These are phyloP conservation scores for Pantherophis guttatus DNA, from an alignment of 2,113 vertebrate species.

Conservation along the genomic window DNA sequence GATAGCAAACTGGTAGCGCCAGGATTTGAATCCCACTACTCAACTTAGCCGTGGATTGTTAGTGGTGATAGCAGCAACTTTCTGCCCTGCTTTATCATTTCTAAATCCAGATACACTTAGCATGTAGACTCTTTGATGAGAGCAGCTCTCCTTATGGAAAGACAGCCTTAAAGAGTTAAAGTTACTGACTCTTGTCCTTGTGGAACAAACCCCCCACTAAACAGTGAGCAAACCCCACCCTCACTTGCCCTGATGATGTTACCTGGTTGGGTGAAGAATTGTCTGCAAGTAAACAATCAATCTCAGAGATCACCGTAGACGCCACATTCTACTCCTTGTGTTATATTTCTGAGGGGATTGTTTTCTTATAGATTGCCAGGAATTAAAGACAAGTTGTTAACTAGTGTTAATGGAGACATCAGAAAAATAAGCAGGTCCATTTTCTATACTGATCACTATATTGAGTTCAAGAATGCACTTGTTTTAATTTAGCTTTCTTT, in stretches of 20 bases:
- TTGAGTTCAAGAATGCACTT: conserved; percentile 25
- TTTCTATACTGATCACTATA: neutral
- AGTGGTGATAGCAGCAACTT: neutral
- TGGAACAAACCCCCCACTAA: neutral
- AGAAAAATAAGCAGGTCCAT: conserved; percentile 25
- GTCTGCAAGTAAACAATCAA: neutral
- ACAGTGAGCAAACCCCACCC: neutral
- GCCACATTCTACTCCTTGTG: neutral
- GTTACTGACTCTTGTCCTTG: neutral
- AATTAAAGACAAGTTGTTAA: neutral
- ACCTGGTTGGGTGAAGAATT: neutral
- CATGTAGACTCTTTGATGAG: neutral
- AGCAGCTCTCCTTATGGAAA: neutral
- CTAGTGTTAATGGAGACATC: neutral
- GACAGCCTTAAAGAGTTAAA: accelerated
- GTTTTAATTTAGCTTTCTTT: conserved; percentile 23
- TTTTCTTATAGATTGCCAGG: neutral
- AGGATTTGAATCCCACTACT: too few relatives aligned
- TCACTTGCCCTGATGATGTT: neutral
- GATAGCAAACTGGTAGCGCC: too few relatives aligned
- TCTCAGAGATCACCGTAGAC: neutral
- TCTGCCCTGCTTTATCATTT: neutral
- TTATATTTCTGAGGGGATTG: neutral
- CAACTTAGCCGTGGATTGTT: neutral
- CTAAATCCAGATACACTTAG: accelerated